Conservation (phyloP, 2,113 vertebrate genomes). For the Micromys minutus region DNA sequence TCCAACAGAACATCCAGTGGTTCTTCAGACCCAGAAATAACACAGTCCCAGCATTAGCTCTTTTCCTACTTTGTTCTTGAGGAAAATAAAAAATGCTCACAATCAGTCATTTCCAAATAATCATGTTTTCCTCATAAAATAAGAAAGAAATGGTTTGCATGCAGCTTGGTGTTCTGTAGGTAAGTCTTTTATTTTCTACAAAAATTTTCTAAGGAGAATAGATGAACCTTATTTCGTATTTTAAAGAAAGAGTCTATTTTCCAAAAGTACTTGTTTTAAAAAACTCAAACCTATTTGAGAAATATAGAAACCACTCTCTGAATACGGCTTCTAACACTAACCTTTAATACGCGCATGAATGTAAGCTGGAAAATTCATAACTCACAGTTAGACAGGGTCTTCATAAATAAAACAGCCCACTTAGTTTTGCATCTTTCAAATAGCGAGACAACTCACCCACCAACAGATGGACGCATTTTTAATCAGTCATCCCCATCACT, state of each 20-base stretch:
- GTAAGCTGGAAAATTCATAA: constrained; percentile 80
- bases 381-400: constrained; percentile 83
- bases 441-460: constrained; percentile 80
- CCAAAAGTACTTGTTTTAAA: constrained; percentile 43
- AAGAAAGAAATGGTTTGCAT: background rate
- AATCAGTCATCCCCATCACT: constrained; percentile 84
- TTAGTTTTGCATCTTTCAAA: constrained; percentile 84
- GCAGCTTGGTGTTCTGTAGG: background rate
- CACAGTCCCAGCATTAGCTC: background rate
- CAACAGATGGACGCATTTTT: constrained; percentile 88
- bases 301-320: constrained; percentile 66
- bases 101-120: constrained; percentile 40
- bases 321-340: constrained; percentile 68
- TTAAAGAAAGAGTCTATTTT: constrained; percentile 30
- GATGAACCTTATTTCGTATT: background rate
- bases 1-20: background rate
- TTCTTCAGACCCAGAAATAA: constrained; percentile 18
- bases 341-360: constrained; percentile 80
- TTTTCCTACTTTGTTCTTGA: background rate
- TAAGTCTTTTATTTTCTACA: constrained; percentile 15
- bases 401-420: constrained; percentile 87
- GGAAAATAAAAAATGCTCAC: background rate
- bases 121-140: constrained; percentile 19
- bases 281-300: constrained; percentile 33
- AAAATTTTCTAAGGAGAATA: background rate